A percentile compares a stretch with the other conserved stretches of the same genome.
phyloP scores from a whole-genome alignment of 2,888 invertebrate genomes.

The Diachrysia chrysitis region DNA sequence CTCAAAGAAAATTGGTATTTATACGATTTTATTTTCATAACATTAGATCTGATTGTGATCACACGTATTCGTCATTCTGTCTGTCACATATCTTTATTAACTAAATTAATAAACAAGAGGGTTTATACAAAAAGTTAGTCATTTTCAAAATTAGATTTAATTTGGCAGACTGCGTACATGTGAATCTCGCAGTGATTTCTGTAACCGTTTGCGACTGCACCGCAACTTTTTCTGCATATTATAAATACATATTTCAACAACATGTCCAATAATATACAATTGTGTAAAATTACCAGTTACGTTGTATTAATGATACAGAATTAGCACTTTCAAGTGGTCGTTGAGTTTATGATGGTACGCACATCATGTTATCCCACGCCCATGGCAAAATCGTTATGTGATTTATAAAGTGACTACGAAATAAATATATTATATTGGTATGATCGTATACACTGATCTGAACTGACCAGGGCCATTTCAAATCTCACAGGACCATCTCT shows the following conservation, averaged over 20 bases:
- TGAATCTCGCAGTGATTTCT: neutral
- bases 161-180: no score
- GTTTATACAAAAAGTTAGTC: no score
- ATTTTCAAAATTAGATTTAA: no score
- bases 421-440: no score
- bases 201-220: neutral
- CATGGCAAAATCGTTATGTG: neutral
- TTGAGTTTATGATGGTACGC: neutral
- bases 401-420: neutral
- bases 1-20: no score
- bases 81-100: no score
- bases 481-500: no score
- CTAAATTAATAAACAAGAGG: no score
- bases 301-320: neutral
- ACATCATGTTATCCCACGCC: neutral
- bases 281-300: neutral
- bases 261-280: neutral
- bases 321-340: constrained; percentile 7
- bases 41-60: no score
- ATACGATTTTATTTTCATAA: no score
- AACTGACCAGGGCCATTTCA: no score
- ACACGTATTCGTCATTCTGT: no score
- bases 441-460: neutral
- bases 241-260: constrained; percentile 1
- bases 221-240: neutral